Percentiles rank a stretch among this genome's conserved stretches.
phyloP scores from a whole-genome alignment of 2,797 vertebrate genomes.

The Spatula clypeata region DNA sequence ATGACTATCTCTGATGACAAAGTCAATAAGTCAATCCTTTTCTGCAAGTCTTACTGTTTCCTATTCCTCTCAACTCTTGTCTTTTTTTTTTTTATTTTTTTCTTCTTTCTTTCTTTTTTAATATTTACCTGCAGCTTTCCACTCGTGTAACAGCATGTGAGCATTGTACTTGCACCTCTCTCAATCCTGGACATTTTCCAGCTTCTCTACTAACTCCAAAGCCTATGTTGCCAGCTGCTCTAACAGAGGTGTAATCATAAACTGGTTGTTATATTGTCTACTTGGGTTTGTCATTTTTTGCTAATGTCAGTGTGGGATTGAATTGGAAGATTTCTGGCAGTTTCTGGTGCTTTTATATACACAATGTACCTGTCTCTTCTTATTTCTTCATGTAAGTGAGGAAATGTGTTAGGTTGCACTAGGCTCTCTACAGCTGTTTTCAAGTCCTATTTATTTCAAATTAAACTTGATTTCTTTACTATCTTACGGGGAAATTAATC shows the following conservation, averaged over 20 bases:
- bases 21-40: background rate
- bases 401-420: background rate
- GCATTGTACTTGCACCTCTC: background rate
- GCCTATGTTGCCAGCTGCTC: slow-evolving; percentile 49
- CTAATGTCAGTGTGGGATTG: slow-evolving; percentile 19
- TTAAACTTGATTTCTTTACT: background rate
- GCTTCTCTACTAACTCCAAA: slow-evolving; percentile 2
- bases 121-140: background rate
- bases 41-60: background rate
- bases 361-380: slow-evolving; percentile 40
- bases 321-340: slow-evolving; percentile 51
- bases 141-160: background rate
- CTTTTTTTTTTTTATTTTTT: background rate
- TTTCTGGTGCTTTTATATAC: slow-evolving; percentile 25
- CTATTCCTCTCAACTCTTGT: too few relatives aligned
- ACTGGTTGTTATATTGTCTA: slow-evolving; percentile 41
- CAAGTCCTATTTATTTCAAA: background rate
- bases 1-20: background rate
- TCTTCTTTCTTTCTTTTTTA: background rate
- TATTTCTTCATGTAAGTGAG: slow-evolving; percentile 23
- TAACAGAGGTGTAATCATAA: slow-evolving; percentile 42
- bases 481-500: background rate
- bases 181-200: background rate
- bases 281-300: slow-evolving; percentile 23
- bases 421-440: background rate